These are phyloP conservation scores for Phenganax marumi DNA, from an alignment of 92 coral and sea anemone species.

Conservation along the genomic window DNA sequence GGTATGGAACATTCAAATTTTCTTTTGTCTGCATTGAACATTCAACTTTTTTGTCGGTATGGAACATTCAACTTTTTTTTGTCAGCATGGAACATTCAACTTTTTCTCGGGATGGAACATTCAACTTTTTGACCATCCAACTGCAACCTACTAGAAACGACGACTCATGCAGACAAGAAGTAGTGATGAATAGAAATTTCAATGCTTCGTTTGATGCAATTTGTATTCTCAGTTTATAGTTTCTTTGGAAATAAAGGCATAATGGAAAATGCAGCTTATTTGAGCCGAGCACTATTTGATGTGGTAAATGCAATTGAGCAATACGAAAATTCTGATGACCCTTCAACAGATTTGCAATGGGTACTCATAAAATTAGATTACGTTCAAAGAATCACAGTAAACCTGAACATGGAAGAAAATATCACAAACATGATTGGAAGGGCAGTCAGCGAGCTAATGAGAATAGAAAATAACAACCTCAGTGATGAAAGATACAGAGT, in stretches of 20 bases:
- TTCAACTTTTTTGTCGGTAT: too few species aligned
- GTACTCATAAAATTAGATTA: constrained; percentile 17
- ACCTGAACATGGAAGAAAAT: constrained; percentile 6
- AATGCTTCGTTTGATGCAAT: too few species aligned
- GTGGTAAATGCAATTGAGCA: constrained; percentile 8
- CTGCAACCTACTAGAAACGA: too few species aligned
- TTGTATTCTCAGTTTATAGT: too few species aligned
- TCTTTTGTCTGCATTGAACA: too few species aligned
- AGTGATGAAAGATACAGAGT: constrained; percentile 1
- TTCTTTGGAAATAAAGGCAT: not conserved
- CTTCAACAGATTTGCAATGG: constrained; percentile 16
- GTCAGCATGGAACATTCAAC: not conserved
- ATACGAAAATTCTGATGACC: constrained; percentile 1
- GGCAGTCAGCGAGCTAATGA: not conserved
- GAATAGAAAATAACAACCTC: constrained; percentile 2
- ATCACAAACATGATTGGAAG: not conserved
- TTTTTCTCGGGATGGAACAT: not conserved
- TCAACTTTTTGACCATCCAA: too few species aligned
- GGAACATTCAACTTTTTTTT: too few species aligned
- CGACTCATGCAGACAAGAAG: too few species aligned
- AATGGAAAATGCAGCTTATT: constrained; percentile 11
- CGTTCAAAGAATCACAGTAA: constrained; percentile 12
- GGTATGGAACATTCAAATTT: too few species aligned
- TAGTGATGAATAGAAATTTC: too few species aligned
- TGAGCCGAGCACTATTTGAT: constrained; percentile 5